These are phyloP conservation scores for Congeria kusceri DNA, from an alignment of 2,888 invertebrate species.

Conservation along the genomic window DNA sequence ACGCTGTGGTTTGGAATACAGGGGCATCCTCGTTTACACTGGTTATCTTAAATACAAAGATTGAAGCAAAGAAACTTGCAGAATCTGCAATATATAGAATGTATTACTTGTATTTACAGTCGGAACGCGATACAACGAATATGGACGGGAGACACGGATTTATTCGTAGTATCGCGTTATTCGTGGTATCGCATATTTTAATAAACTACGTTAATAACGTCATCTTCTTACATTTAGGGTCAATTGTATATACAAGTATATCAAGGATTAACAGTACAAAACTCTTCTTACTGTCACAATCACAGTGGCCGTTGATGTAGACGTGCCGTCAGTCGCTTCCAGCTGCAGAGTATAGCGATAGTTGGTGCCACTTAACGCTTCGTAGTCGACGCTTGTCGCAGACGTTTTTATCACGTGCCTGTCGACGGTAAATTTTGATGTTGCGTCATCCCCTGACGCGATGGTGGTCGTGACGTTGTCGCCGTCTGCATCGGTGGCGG, in stretches of 20 bases:
- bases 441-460: not conserved
- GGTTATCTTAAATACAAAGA: not conserved
- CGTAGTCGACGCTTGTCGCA: not conserved
- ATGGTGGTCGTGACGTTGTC: not conserved
- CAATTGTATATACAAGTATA: too few relatives aligned
- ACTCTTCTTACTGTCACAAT: not conserved
- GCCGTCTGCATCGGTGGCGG: not conserved
- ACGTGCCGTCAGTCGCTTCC: not conserved
- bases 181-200: too few relatives aligned
- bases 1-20: not conserved
- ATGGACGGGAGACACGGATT: not conserved
- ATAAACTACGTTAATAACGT: too few relatives aligned
- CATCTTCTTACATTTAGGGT: too few relatives aligned
- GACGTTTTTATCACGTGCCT: not conserved
- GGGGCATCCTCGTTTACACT: conserved; percentile 4
- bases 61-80: too few relatives aligned
- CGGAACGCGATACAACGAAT: not conserved
- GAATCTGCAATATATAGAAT: not conserved
- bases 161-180: too few relatives aligned
- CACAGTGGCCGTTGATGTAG: not conserved
- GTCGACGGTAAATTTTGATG: not conserved
- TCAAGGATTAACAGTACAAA: not conserved
- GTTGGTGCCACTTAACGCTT: not conserved
- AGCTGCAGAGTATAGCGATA: not conserved
- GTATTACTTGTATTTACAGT: not conserved